These are phyloP conservation scores for Corynorhinus townsendii DNA, from an alignment of 2,113 vertebrate genomes.

Conservation along the genomic window DNA sequence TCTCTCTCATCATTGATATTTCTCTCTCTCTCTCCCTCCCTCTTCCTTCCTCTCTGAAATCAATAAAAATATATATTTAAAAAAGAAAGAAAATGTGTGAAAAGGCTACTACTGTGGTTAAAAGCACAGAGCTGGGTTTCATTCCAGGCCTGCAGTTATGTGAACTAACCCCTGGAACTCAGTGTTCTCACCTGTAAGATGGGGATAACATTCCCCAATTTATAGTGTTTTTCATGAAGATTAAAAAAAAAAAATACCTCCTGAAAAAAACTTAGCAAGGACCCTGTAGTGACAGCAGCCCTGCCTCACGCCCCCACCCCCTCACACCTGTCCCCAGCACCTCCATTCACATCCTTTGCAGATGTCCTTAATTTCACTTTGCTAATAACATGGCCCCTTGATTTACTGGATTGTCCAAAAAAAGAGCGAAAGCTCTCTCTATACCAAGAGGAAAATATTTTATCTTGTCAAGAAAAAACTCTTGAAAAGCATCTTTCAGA, in stretches of 20 bases:
- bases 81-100: not conserved
- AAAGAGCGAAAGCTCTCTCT: conserved; percentile 72
- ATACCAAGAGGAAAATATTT: conserved; percentile 90
- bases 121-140: not conserved
- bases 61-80: no score
- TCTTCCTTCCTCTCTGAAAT: no score
- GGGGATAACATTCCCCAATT: not conserved
- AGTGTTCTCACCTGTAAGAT: not conserved
- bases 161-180: not conserved
- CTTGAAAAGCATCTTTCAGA: not conserved
- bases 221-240: not conserved
- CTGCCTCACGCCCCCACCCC: rapidly evolving
- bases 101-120: not conserved
- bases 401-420: conserved; percentile 70
- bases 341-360: not conserved
- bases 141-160: not conserved
- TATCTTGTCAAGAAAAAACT: conserved; percentile 89
- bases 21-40: no score
- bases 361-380: conserved; percentile 68
- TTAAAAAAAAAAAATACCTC: not conserved
- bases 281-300: not conserved
- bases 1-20: no score
- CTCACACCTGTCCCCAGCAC: not conserved
- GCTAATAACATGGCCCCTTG: conserved; percentile 61
- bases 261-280: not conserved